Percentiles rank a stretch among this genome's conserved stretches.
phyloP scores from a whole-genome alignment of 2,888 invertebrate species.

The Conomelus anceps region DNA sequence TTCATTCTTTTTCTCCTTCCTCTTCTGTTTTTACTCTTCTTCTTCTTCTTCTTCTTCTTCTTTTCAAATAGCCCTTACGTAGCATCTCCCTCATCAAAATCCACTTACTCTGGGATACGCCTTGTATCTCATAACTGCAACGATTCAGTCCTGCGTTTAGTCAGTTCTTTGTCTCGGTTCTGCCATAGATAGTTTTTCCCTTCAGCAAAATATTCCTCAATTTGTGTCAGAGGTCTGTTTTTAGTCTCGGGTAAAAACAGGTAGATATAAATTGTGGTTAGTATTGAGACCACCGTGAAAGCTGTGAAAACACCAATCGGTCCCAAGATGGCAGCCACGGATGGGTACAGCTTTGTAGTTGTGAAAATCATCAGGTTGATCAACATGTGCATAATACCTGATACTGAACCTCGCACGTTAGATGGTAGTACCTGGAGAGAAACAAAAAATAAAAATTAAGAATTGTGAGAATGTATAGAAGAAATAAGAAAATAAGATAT shows the following conservation, averaged over 20 bases:
- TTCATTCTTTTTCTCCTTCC: not conserved
- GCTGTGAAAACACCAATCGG: slow-evolving; percentile 62
- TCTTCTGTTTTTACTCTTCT: not conserved
- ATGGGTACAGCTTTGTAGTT: slow-evolving; percentile 63
- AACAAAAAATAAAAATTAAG: not conserved
- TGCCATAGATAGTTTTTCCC: slow-evolving; percentile 36
- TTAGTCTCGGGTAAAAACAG: slow-evolving; percentile 68
- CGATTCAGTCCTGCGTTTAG: not conserved
- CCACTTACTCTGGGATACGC: not conserved
- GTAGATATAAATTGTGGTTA: slow-evolving; percentile 59
- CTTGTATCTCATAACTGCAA: not conserved
- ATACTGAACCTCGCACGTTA: slow-evolving; percentile 63
- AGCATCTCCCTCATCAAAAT: not conserved
- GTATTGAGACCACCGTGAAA: slow-evolving; percentile 57
- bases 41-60: not conserved
- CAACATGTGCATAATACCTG: slow-evolving; percentile 64
- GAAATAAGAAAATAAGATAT: not conserved
- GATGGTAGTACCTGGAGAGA: slow-evolving; percentile 49
- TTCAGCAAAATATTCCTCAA: slow-evolving; percentile 64
- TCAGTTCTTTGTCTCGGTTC: slow-evolving; percentile 32
- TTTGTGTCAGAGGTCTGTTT: slow-evolving; percentile 60
- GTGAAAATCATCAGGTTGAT: slow-evolving; percentile 63
- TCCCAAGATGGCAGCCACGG: slow-evolving; percentile 43
- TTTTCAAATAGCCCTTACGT: not conserved
- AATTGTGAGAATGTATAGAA: too few relatives aligned